These are phyloP conservation scores for Chelon auratus DNA, from an alignment of 2,797 vertebrate species.

Conservation along the genomic window DNA sequence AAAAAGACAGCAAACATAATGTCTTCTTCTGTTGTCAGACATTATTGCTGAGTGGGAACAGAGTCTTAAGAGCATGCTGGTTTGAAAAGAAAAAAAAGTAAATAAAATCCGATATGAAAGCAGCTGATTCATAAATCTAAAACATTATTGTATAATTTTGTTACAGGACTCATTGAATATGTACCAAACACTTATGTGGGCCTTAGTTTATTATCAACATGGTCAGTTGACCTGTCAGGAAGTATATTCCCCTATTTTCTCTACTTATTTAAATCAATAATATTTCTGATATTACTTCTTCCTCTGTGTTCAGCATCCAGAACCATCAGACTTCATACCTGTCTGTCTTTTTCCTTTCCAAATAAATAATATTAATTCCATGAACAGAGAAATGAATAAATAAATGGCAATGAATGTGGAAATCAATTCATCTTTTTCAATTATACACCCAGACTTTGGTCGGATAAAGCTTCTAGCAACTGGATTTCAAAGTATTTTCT, in stretches of 20 bases:
- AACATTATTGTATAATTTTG: not conserved
- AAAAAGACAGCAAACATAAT: not conserved
- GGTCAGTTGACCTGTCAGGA: not conserved
- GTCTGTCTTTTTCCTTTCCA: not conserved
- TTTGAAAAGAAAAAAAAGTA: not conserved
- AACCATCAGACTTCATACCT: not conserved
- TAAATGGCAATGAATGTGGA: not conserved
- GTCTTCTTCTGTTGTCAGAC: not conserved
- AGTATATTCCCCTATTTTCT: too few relatives aligned
- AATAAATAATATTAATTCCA: not conserved
- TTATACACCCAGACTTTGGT: not conserved
- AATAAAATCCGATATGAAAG: not conserved
- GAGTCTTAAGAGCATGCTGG: not conserved
- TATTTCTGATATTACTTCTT: not conserved
- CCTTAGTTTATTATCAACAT: not conserved
- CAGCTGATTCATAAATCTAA: not conserved
- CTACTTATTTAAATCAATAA: not conserved
- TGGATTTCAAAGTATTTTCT: not conserved
- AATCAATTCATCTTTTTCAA: not conserved
- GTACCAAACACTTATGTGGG: not conserved
- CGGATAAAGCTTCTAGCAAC: not conserved
- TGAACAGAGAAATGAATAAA: not conserved
- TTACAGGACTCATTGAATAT: not conserved
- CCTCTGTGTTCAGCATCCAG: not conserved
- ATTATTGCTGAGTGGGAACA: not conserved